Conservation (phyloP, 2,113 vertebrate species). For the Pica pica region DNA sequence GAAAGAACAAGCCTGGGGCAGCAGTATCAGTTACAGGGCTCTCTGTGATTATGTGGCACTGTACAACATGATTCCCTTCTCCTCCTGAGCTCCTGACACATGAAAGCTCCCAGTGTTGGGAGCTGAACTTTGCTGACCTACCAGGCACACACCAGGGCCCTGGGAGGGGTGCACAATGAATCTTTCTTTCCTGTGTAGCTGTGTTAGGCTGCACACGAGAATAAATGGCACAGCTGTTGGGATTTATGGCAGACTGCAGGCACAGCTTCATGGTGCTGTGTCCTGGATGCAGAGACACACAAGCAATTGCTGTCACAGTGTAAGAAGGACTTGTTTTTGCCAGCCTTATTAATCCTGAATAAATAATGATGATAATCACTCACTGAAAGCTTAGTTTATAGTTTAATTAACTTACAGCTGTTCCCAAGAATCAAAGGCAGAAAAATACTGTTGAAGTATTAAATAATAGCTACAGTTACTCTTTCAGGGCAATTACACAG, state of each 20-base stretch:
- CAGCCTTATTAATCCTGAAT: neutral
- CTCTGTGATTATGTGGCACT: neutral
- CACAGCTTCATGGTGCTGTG: neutral
- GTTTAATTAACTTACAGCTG: neutral
- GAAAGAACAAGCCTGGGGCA: neutral
- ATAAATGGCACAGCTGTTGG: neutral
- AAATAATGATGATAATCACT: neutral
- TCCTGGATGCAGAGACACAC: neutral
- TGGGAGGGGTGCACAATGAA: neutral
- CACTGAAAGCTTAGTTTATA: neutral
- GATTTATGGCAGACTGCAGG: neutral
- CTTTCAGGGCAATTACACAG: neutral
- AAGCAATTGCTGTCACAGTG: fast-evolving
- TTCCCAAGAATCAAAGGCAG: neutral
- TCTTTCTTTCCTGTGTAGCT: neutral
- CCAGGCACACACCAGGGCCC: neutral
- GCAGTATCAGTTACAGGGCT: neutral
- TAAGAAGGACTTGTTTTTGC: neutral
- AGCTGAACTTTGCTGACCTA: neutral
- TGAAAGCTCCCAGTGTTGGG: neutral
- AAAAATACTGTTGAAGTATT: neutral
- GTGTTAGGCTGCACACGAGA: neutral
- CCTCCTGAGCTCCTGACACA: neutral
- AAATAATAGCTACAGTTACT: neutral
- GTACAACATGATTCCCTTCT: neutral